These are phyloP conservation scores for Zalophus californianus DNA, from an alignment of 2,797 vertebrate species.

Conservation along the genomic window DNA sequence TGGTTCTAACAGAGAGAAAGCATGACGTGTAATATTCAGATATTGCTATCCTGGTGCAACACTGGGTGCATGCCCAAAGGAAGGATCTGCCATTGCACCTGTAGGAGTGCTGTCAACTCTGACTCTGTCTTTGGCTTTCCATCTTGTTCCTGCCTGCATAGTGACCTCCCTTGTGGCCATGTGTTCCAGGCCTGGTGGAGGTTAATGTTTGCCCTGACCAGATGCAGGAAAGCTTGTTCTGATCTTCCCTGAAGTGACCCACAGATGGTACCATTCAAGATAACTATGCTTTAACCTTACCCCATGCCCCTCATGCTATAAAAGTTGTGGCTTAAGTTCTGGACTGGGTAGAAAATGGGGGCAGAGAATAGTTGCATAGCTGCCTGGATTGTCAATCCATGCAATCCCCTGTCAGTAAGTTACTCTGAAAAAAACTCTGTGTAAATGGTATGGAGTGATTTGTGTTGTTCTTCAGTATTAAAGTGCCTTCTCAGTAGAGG, in stretches of 20 bases:
- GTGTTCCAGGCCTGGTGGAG: neutral
- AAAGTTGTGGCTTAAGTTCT: neutral
- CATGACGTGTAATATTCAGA: fast-evolving
- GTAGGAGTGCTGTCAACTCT: neutral
- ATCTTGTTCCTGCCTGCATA: neutral
- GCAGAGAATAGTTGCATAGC: neutral
- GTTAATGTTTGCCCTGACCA: neutral
- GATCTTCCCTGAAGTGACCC: neutral
- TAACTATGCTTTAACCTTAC: neutral
- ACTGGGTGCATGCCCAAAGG: too few relatives aligned
- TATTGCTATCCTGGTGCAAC: neutral
- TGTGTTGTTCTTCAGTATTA: neutral
- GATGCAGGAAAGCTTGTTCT: neutral
- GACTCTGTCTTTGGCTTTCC: neutral
- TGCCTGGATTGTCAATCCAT: neutral
- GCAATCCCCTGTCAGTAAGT: neutral
- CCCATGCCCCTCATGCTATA: neutral
- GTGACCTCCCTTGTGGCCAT: neutral
- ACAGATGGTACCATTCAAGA: neutral
- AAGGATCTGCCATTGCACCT: fast-evolving
- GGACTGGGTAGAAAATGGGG: neutral
- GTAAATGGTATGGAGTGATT: neutral
- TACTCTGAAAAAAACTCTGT: neutral
- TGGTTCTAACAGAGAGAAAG: neutral
- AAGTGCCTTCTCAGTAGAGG: neutral